Evolutionary conservation across 2,113 vertebrate species (phyloP), one percentile per base, ranked within the genome.

Genomic region (Eretmochelys imbricata): DNA sequence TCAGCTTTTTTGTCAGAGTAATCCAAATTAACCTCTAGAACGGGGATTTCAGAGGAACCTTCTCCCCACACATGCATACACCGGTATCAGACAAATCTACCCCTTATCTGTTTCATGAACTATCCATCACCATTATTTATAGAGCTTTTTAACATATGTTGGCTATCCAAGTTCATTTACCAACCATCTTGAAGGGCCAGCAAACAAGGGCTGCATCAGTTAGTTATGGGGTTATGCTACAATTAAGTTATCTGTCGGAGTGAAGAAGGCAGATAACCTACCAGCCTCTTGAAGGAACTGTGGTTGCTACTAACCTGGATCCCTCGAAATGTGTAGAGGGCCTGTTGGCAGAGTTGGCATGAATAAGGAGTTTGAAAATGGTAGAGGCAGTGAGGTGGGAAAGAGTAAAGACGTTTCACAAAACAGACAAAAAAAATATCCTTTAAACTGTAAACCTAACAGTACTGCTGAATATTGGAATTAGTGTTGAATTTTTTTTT

Each of bases 51-150:
- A 65, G 69, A 87, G 92, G 16, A 84, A 80, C 80, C 78, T 83
- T 72, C 46, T 87, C 85, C 19, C 86, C 38, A 81, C 82, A 42
- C 85, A 89, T 0, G 2, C 38, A n/a, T 95, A 10, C 35, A 9
- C 65, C 10, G 17, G 55, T 57, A n/a, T 62, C 59, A 22, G 94
- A 94, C 24, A 54, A 50, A 19, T 95, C 93, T 96, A 87, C 83
- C 22, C 65, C 9, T 72, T 96, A 94, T 96, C 91, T 96, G 89
- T 96, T 95, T 93, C 96, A 85, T 96, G 94, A 92, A 95, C 59
- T 97, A 92, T 97, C 96, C 46, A 95, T 95, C 84, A 46, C 94
- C 97, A 96, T 95, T 57, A 31, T 93, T 89, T 93, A 87, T 95
- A 88, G 85, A 96, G 93, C 89, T 93, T 95, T 85, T 95, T 54